These are phyloP conservation scores for Hylaeus volcanicus DNA, from an alignment of 1,140 invertebrate species.

Conservation along the genomic window DNA sequence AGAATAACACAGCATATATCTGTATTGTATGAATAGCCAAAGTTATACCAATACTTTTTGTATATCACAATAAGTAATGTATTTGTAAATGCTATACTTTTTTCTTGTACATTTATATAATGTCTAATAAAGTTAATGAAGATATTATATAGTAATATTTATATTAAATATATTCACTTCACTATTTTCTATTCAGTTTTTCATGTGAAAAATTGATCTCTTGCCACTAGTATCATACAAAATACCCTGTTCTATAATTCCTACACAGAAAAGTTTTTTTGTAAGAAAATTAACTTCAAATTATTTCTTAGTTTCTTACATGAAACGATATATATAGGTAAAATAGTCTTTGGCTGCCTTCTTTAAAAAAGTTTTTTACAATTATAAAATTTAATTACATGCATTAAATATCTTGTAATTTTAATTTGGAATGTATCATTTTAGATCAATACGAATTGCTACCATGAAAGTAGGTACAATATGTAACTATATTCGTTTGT, in stretches of 20 bases:
- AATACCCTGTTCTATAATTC: no score
- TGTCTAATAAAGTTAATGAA: background rate
- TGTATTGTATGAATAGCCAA: background rate
- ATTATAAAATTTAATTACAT: no score
- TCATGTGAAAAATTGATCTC: no score
- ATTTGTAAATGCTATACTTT: conserved; percentile 23
- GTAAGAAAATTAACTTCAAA: background rate
- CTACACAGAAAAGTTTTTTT: no score
- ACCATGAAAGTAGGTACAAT: conserved; percentile 48
- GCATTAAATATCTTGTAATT: background rate
- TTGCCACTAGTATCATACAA: no score
- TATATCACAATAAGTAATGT: conserved; percentile 18
- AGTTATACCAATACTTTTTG: conserved; percentile 22
- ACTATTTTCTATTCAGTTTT: no score
- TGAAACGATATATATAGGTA: background rate
- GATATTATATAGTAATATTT: background rate
- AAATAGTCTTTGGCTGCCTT: conserved; percentile 53
- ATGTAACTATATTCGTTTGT: conserved; percentile 49
- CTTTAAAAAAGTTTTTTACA: background rate
- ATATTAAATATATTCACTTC: background rate
- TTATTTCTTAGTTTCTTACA: no score
- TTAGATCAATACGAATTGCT: conserved; percentile 27
- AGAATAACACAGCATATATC: background rate
- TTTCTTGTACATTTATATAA: background rate
- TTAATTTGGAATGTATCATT: conserved; percentile 5